Base-by-base conservation (phyloP, 1,140 invertebrate species). In the Littorina saxatilis region DNA sequence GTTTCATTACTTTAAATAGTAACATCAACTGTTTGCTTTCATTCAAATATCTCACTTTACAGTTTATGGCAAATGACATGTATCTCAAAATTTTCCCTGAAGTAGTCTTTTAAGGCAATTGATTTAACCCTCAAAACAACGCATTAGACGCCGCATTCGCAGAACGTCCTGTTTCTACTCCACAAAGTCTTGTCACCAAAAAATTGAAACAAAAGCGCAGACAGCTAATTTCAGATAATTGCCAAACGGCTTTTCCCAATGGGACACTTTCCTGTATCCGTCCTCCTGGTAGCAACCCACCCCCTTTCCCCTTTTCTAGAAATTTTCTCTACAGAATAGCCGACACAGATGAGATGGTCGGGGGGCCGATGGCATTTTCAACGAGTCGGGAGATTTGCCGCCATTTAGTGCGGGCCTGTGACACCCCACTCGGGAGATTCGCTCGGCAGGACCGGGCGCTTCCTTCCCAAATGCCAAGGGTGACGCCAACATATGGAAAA, bases 401-500 rank as follows among this genome's bases (percentile, higher is more conserved):
- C 68, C 37, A 73, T 58, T 73, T 43, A 73, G 40, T 73, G 66
- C 66, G 68, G 50, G 70, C 27, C 68, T 73, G 68, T 72, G 52
- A 73, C 68, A 40, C 68, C 32, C 50, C 68, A 80, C 50, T 37
- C 66, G 68, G 66, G 70, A 80, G 29, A 43, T 11, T 58, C 5
- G 43, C 13, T 23, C 32, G 43, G 20, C 5, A 47, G 52, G 23
- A 37, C 50, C 47, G 11, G 29, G 20, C 5, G 29, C 50, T 77
- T 39, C 40, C 79, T 17, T 43, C 32, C 9, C 9, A 82, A 81
- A 82, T 82, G 77, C 77, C 77, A 83, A 52, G 77, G 76, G 82
- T 83, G 68, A 83, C n/a, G 72, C 35, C 47, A 52, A 79, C 81
- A 82, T 82, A 78, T 70, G 61, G 75, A 82, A 82, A 52, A 74